Conservation (phyloP, 2,797 vertebrate species). For the Amblyopsis hoosieri region DNA sequence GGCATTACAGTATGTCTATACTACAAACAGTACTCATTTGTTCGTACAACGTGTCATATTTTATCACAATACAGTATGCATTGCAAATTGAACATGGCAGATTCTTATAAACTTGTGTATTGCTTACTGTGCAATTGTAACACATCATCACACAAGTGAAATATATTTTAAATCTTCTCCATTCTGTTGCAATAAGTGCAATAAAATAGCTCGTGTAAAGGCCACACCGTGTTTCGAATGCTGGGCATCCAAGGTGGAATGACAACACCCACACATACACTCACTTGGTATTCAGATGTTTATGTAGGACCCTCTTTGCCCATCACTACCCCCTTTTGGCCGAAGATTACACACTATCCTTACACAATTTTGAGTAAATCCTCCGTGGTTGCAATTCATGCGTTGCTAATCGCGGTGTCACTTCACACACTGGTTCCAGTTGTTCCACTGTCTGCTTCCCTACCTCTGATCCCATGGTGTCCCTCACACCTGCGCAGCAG, state of each 20-base stretch:
- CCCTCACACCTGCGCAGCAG: slow-evolving; percentile 63
- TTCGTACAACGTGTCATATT: slow-evolving; percentile 32
- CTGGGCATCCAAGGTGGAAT: no score
- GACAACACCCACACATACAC: no score
- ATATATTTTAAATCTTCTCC: no score
- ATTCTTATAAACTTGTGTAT: background rate
- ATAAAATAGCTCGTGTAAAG: no score
- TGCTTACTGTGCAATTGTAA: background rate
- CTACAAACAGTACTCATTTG: slow-evolving; percentile 17
- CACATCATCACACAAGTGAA: no score
- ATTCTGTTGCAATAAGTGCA: no score
- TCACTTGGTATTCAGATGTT: no score
- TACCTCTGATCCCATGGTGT: slow-evolving; percentile 48
- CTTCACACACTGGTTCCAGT: background rate
- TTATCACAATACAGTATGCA: background rate
- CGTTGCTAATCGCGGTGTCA: slow-evolving; percentile 19
- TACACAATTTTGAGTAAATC: no score
- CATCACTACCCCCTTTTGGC: no score
- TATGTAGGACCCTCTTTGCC: no score
- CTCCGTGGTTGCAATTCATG: background rate
- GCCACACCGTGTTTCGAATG: no score
- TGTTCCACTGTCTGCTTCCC: slow-evolving; percentile 15
- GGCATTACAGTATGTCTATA: slow-evolving; percentile 14
- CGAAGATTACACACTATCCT: no score
- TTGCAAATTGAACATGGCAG: background rate